Evolutionary conservation across 2,888 invertebrate genomes (phyloP).

Genomic region (Biston betularia): DNA sequence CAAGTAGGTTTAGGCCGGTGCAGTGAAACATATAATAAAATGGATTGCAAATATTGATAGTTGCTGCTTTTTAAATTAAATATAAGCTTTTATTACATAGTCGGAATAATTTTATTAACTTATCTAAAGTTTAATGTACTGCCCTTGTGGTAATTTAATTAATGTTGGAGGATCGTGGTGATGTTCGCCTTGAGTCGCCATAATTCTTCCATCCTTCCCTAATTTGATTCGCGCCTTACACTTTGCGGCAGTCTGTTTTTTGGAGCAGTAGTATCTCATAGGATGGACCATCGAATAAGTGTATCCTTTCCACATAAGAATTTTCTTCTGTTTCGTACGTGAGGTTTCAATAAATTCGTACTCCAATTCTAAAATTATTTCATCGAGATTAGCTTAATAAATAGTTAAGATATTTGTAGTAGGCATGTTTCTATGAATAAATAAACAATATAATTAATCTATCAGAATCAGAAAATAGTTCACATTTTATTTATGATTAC

Average conservation of each 20-base stretch:
- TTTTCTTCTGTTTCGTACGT: constrained; percentile 11
- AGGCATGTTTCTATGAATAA: too few relatives aligned
- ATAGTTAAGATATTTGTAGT: too few relatives aligned
- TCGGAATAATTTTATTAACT: too few relatives aligned
- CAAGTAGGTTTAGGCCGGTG: too few relatives aligned
- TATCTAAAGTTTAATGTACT: neutral
- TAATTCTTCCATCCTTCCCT: constrained; percentile 22
- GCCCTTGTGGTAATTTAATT: constrained; percentile 9
- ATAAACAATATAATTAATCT: too few relatives aligned
- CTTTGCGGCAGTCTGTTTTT: neutral
- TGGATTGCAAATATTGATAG: too few relatives aligned
- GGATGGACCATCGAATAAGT: constrained; percentile 8
- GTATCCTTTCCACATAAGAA: constrained; percentile 20
- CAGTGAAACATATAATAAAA: too few relatives aligned
- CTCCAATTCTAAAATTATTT: neutral
- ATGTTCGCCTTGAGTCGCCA: constrained; percentile 11
- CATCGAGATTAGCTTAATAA: too few relatives aligned
- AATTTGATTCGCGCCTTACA: constrained; percentile 28
- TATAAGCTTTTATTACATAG: too few relatives aligned
- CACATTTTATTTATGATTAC: too few relatives aligned
- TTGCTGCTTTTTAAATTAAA: too few relatives aligned
- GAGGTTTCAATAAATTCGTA: constrained; percentile 4
- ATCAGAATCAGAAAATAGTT: too few relatives aligned
- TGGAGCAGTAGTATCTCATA: constrained; percentile 2
- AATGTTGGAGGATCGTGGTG: constrained; percentile 14